Conservation (phyloP, 2,113 vertebrate species). For the Sinocyclocheilus anophthalmus region DNA sequence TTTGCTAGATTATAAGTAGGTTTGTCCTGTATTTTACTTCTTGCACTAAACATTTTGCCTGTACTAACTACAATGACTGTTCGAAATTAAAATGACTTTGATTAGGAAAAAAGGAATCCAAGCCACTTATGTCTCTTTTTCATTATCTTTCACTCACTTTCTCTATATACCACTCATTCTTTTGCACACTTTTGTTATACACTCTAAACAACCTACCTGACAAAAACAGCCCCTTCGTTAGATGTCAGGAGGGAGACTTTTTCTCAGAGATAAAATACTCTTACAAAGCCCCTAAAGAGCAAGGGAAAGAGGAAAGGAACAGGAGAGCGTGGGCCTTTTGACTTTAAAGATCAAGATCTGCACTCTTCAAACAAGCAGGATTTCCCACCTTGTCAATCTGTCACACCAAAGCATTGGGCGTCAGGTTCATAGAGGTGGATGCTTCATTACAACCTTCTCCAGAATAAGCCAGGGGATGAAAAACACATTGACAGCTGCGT, state of each 20-base stretch:
- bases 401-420: slow-evolving; percentile 12
- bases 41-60: background rate
- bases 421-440: slow-evolving; percentile 8
- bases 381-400: slow-evolving; percentile 44
- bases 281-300: slow-evolving; percentile 9
- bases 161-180: background rate
- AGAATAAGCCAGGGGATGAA: slow-evolving; percentile 35
- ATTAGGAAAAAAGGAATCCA: background rate
- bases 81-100: background rate
- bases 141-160: too few relatives aligned
- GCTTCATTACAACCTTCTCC: slow-evolving; percentile 14
- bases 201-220: slow-evolving; percentile 38
- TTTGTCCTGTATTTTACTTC: background rate
- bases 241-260: slow-evolving; percentile 25
- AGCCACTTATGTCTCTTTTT: background rate
- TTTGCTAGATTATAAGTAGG: background rate
- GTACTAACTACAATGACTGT: background rate
- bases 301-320: slow-evolving; percentile 4
- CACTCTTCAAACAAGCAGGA: slow-evolving; percentile 26
- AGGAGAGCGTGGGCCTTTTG: slow-evolving; percentile 25
- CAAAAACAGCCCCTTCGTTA: slow-evolving; percentile 24
- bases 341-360: slow-evolving; percentile 49
- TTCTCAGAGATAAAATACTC: slow-evolving; percentile 18
- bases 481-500: slow-evolving; percentile 16
- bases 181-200: background rate